These are phyloP conservation scores for Pseudonaja textilis DNA, from an alignment of 2,113 vertebrate genomes.

Conservation along the genomic window DNA sequence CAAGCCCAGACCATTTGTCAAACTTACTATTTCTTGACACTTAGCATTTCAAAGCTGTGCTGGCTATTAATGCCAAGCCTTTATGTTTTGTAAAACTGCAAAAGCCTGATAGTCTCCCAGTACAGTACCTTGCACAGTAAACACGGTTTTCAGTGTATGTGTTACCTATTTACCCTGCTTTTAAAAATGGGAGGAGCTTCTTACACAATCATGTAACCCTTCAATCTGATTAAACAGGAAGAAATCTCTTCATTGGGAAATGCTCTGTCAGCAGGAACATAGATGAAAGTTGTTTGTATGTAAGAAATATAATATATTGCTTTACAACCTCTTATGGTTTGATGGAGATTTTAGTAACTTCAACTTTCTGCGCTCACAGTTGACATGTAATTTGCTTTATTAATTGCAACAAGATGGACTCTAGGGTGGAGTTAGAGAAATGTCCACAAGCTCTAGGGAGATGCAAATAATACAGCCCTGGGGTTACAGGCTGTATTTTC, in stretches of 20 bases:
- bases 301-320: background rate
- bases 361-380: background rate
- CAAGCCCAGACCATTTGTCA: background rate
- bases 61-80: slow-evolving; percentile 6
- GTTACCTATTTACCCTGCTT: slow-evolving; percentile 11
- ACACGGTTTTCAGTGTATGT: background rate
- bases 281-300: background rate
- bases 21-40: slow-evolving; percentile 9
- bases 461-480: background rate
- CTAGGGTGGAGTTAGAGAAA: background rate
- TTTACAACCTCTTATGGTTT: background rate
- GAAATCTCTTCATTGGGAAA: background rate
- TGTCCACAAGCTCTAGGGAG: background rate
- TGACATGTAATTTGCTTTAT: background rate
- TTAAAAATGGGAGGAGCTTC: background rate
- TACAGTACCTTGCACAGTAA: background rate
- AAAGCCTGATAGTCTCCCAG: background rate
- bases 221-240: background rate
- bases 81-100: slow-evolving; percentile 21
- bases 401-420: background rate
- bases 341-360: background rate
- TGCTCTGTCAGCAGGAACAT: background rate
- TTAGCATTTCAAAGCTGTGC: background rate
- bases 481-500: background rate
- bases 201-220: background rate